phyloP scores from a whole-genome alignment of 1,140 invertebrate genomes.

The Leguminivora glycinivorella region DNA sequence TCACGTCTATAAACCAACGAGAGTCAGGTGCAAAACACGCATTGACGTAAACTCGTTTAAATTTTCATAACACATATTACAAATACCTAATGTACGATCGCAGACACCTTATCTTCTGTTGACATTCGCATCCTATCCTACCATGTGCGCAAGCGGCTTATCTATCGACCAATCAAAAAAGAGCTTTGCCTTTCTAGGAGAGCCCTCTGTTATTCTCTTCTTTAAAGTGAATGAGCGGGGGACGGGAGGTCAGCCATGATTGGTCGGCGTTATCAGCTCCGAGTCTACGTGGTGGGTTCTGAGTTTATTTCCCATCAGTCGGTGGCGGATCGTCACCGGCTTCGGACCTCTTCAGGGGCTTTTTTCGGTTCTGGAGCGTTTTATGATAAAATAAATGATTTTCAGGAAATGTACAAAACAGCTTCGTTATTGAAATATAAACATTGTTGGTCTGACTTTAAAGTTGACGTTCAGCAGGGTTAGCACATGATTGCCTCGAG shows the following conservation, averaged over 20 bases:
- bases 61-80: constrained; percentile 29
- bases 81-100: constrained; percentile 56
- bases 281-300: constrained; percentile 60
- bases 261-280: constrained; percentile 55
- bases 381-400: constrained; percentile 27
- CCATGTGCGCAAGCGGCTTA: constrained; percentile 71
- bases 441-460: neutral
- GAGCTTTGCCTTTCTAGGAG: constrained; percentile 34
- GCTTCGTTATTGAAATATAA: neutral
- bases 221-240: neutral
- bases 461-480: no score
- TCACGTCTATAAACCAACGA: neutral
- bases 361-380: constrained; percentile 33
- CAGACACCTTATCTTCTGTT: constrained; percentile 65
- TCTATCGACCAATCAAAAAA: constrained; percentile 43
- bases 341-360: constrained; percentile 47
- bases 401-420: neutral
- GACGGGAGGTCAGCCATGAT: constrained; percentile 34
- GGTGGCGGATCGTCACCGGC: constrained; percentile 70
- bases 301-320: constrained; percentile 52
- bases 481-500: no score
- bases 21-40: neutral
- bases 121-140: constrained; percentile 61
- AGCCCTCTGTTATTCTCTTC: neutral
- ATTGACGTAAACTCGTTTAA: neutral